Conservation (phyloP, 1,140 invertebrate genomes). For the Drosophila nebulosa region DNA sequence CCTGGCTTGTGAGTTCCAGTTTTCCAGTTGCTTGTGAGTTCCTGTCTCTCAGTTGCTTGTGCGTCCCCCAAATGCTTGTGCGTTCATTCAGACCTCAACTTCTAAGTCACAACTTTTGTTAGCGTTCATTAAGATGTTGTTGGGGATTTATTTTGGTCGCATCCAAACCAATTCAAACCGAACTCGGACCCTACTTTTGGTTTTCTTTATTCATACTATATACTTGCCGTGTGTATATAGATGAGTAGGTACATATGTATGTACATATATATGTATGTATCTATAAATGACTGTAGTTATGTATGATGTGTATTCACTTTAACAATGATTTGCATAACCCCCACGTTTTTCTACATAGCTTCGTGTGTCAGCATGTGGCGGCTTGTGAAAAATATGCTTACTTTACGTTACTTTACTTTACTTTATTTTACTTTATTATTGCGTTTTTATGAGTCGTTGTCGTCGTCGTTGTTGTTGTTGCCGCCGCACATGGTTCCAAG, state of each 20-base stretch:
- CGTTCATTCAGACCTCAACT: no score
- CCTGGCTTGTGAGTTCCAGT: no score
- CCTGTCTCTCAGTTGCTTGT: no score
- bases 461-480: conserved; percentile 5
- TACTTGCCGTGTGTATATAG: neutral
- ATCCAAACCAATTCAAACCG: no score
- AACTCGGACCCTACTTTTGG: no score
- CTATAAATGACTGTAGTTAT: neutral
- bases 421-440: conserved; percentile 37
- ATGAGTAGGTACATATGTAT: neutral
- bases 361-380: conserved; percentile 11
- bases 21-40: no score
- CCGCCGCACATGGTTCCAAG: conserved; percentile 33
- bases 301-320: neutral
- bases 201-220: neutral
- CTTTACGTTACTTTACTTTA: conserved; percentile 9
- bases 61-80: no score
- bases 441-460: conserved; percentile 34
- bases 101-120: no score
- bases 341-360: conserved; percentile 6
- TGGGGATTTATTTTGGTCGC: no score
- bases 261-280: neutral
- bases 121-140: no score
- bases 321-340: conserved; percentile 48
- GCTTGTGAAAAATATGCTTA: conserved; percentile 33